Base-by-base conservation (phyloP, 92 coral and sea anemone species). In the Porites evermanni region DNA sequence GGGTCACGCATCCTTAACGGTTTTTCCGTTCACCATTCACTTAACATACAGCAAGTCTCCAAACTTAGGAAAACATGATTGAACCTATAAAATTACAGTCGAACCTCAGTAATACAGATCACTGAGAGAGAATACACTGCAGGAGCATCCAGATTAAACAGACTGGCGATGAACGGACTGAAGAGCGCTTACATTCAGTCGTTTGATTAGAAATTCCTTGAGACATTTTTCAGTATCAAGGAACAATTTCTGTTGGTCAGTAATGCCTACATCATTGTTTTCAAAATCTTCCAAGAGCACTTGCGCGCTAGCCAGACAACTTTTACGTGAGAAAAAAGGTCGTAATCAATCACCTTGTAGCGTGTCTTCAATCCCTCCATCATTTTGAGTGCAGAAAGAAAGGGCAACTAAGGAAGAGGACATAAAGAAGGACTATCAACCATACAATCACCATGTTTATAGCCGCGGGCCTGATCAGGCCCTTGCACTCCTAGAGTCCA, bases 331-430 rank as follows among this genome's bases (percentile, higher is more conserved):
- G 20, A 32, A 71, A 59, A 81, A 71, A 52, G 38, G 12, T 51
- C 8, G 26, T 14, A 23, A 32, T 13, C n/a, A 79, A 61, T 81
- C 86, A 81, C 86, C 86, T 81, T 81, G 86, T n/a, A 81, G 38
- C 86, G 71, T 81, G 86, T 81, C 86, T 71, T 81, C 86, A 81
- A 81, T 81, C 86, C 86, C 86, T 70, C 86, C 86, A 69, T 81
- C 86, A 71, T 59, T 81, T 71, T 81, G 86, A 71, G 86, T 81
- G 86, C 78, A 81, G 86, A 70, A 81, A 72, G 86, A 81, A 81
- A 81, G 78, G 61, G 56, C 69, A 71, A 81, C 86, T 81, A 56
- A 81, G 69, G 51, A 67, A 24, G 78, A 70, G 71, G 13, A 80
- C 8, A 81, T 17, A 81, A 7, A 20, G 77, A 74, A 18, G 12